Evolutionary conservation across 2,888 invertebrate species (phyloP).

Genomic region (Crioceris asparagi): DNA sequence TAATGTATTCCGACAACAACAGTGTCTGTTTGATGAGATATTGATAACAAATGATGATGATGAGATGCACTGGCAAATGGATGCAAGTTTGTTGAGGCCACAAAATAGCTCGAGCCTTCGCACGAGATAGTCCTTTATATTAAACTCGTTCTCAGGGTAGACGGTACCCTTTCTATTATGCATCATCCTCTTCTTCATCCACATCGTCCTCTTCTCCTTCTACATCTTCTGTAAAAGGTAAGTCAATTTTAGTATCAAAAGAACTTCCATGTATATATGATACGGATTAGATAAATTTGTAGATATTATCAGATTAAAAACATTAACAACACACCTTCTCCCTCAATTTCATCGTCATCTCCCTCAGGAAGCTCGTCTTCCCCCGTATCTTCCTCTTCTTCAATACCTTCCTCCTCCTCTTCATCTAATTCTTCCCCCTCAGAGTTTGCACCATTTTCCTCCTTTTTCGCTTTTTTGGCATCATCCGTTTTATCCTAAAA

Average conservation of each 20-base stretch:
- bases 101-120: slow-evolving; percentile 35
- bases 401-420: slow-evolving; percentile 43
- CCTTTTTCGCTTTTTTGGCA: slow-evolving; percentile 69
- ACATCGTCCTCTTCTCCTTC: slow-evolving; percentile 37
- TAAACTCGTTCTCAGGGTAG: slow-evolving; percentile 26
- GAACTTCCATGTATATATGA: no score
- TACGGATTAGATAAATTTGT: no score
- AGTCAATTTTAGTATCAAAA: no score
- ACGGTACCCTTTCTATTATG: slow-evolving; percentile 35
- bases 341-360: slow-evolving; percentile 38
- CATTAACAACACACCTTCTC: slow-evolving; percentile 31
- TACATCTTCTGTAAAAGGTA: no score
- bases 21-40: slow-evolving; percentile 1
- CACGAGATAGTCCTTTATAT: slow-evolving; percentile 30
- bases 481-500: slow-evolving; percentile 69
- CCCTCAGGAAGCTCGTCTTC: slow-evolving; percentile 39
- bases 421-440: slow-evolving; percentile 52
- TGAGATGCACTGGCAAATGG: not conserved
- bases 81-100: slow-evolving; percentile 19
- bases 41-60: slow-evolving; percentile 16
- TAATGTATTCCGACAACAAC: no score
- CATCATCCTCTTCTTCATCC: slow-evolving; percentile 38
- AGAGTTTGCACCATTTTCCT: slow-evolving; percentile 63
- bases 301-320: no score
- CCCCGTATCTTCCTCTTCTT: slow-evolving; percentile 38